These are phyloP conservation scores for Empis stercorea DNA, from an alignment of 2,888 invertebrate species.

Conservation along the genomic window DNA sequence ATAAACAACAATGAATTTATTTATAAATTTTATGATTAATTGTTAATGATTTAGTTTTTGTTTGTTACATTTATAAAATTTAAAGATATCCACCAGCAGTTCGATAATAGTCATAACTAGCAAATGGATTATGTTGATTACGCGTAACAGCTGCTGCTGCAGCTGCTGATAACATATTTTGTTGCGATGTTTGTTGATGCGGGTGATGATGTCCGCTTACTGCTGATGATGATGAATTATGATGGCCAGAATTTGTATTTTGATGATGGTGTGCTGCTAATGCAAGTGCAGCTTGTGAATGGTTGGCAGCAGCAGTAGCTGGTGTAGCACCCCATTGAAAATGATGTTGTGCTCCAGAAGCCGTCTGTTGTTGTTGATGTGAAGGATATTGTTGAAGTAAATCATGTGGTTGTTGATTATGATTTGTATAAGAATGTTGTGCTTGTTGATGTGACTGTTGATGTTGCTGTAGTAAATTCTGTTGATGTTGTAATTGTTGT, in stretches of 20 bases:
- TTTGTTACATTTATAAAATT: too few relatives aligned
- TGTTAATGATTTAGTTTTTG: background rate
- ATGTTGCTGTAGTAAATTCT: constrained; percentile 10
- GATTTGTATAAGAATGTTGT: background rate
- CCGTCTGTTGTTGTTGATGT: background rate
- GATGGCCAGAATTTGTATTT: too few relatives aligned
- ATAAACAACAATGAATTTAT: too few relatives aligned
- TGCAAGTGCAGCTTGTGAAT: constrained; percentile 3
- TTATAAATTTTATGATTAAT: background rate
- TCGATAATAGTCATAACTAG: background rate
- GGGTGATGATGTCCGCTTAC: background rate
- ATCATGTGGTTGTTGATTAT: background rate
- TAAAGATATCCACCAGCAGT: background rate
- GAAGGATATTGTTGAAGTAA: background rate
- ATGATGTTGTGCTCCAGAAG: constrained; percentile 11
- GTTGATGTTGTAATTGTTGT: constrained; percentile 15
- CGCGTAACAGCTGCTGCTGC: background rate
- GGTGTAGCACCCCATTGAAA: constrained; percentile 6
- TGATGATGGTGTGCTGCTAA: constrained; percentile 13
- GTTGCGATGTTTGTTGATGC: background rate
- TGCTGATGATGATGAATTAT: background rate
- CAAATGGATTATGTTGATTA: background rate
- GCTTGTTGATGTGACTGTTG: constrained; percentile 2
- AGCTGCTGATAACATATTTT: background rate
- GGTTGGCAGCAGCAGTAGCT: constrained; percentile 6